These are phyloP conservation scores for Spizaetus ornatus DNA, from an alignment of 2,113 vertebrate genomes.

Conservation along the genomic window DNA sequence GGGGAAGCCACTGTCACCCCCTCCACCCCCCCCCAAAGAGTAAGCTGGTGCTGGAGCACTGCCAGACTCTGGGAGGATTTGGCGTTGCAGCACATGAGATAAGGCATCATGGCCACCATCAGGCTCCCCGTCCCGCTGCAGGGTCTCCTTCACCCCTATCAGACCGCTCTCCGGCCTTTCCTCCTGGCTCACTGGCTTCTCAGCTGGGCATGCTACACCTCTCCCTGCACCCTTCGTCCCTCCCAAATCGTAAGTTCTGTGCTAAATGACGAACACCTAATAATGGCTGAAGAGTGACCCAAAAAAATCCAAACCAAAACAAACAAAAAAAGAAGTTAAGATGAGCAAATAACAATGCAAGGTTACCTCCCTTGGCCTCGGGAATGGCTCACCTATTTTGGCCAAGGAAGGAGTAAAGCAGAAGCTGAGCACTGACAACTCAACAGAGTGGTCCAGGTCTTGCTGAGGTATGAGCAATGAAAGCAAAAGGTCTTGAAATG, in stretches of 20 bases:
- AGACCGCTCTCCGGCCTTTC: background rate
- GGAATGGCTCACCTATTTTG: background rate
- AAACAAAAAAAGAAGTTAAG: background rate
- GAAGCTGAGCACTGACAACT: background rate
- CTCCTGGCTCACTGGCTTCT: background rate
- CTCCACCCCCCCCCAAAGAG: background rate
- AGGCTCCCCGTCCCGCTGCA: background rate
- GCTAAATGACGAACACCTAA: background rate
- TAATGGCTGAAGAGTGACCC: background rate
- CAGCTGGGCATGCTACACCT: background rate
- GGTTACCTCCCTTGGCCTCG: background rate
- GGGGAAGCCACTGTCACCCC: background rate
- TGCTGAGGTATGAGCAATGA: background rate
- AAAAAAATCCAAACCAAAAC: background rate
- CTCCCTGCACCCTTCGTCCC: background rate
- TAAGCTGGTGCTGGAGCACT: background rate
- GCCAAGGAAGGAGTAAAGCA: background rate
- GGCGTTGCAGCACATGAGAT: background rate
- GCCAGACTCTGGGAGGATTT: background rate
- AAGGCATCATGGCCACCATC: background rate
- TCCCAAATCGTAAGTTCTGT: background rate
- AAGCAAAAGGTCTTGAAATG: background rate
- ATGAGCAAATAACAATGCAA: background rate
- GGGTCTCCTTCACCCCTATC: background rate
- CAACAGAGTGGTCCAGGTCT: background rate